Evolutionary conservation across 2,888 invertebrate species (phyloP).

Genomic region (Apamea epomidion): DNA sequence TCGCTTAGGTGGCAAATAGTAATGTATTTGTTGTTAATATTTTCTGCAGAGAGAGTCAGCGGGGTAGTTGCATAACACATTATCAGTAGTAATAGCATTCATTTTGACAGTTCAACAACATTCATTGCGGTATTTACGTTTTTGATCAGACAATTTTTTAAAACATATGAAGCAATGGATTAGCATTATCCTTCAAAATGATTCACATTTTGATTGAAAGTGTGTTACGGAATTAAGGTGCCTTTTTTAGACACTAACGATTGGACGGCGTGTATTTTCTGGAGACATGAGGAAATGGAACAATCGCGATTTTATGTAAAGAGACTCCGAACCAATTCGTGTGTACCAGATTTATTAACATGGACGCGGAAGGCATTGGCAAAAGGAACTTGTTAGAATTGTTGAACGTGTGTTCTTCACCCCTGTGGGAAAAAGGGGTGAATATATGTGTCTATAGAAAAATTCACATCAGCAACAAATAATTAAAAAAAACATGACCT

Average conservation of each 20-base stretch:
- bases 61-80: too few relatives aligned
- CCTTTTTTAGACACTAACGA: background rate
- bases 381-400: background rate
- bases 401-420: background rate
- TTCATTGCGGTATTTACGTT: too few relatives aligned
- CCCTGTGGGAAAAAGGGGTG: background rate
- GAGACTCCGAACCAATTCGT: background rate
- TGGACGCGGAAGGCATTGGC: too few relatives aligned
- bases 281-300: background rate
- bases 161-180: too few relatives aligned
- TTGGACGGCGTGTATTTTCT: background rate
- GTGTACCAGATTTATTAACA: background rate
- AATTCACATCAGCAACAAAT: background rate
- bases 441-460: background rate
- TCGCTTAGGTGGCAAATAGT: background rate
- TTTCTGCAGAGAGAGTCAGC: too few relatives aligned
- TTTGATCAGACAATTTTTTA: too few relatives aligned
- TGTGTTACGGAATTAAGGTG: too few relatives aligned
- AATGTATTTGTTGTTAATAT: too few relatives aligned
- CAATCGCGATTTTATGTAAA: background rate
- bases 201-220: too few relatives aligned
- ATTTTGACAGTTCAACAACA: too few relatives aligned
- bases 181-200: too few relatives aligned
- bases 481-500: conserved; percentile 5
- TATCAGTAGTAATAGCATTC: too few relatives aligned